Conservation (phyloP, 2,888 invertebrate genomes). For the Lepas anatifera region DNA sequence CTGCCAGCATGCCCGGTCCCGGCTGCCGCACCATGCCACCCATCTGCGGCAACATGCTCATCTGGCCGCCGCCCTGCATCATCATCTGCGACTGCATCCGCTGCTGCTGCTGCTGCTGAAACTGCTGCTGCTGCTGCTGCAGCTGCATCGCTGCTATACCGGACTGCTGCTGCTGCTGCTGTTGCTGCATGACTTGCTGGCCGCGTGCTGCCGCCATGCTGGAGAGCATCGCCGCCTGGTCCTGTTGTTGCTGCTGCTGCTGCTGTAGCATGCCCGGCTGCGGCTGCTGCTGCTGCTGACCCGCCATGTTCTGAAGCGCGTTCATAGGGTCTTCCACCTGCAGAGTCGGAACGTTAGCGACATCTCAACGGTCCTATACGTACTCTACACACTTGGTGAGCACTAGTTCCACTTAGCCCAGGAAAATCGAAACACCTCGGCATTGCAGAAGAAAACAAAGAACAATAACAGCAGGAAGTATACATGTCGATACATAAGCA, state of each 20-base stretch:
- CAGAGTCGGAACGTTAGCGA: no score
- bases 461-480: no score
- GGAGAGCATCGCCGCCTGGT: not conserved
- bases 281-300: not conserved
- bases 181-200: no score
- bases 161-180: not conserved
- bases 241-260: not conserved
- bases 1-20: conserved; percentile 15
- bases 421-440: no score
- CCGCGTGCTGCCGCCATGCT: no score
- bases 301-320: not conserved
- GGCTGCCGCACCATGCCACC: conserved; percentile 21
- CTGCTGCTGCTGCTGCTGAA: not conserved
- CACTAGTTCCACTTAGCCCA: no score
- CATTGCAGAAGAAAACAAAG: no score
- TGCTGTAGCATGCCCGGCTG: not conserved
- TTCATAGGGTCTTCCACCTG: conserved; percentile 15
- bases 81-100: not conserved
- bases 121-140: not conserved
- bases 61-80: conserved; percentile 10
- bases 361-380: no score
- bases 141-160: not conserved
- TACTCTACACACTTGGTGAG: no score
- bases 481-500: no score
- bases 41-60: conserved; percentile 18